Conservation (phyloP, 2,888 invertebrate species). For the Agrilus biguttatus region DNA sequence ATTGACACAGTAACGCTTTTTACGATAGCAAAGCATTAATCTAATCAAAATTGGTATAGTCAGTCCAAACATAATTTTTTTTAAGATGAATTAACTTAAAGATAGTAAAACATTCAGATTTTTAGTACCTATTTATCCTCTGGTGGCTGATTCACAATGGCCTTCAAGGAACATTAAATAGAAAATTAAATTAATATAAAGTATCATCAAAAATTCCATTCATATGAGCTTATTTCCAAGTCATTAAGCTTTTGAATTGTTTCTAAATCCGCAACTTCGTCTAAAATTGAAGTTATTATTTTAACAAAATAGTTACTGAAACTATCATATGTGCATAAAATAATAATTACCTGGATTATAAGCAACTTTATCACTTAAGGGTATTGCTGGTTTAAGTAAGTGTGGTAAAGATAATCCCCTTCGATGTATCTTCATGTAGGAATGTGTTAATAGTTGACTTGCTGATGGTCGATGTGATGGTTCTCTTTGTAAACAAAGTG, state of each 20-base stretch:
- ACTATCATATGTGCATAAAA: neutral
- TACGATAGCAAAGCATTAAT: too few relatives aligned
- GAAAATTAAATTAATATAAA: neutral
- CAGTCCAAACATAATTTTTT: too few relatives aligned
- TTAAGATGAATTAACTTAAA: too few relatives aligned
- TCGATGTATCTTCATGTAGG: conserved; percentile 59
- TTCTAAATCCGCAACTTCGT: conserved; percentile 45
- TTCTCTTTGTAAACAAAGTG: conserved; percentile 54
- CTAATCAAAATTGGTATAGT: too few relatives aligned
- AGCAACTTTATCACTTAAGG: conserved; percentile 43
- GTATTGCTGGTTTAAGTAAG: conserved; percentile 52
- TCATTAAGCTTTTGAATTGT: conserved; percentile 43
- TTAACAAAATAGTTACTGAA: neutral
- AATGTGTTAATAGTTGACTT: conserved; percentile 53
- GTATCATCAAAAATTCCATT: conserved; percentile 44
- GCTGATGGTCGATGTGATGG: conserved; percentile 56
- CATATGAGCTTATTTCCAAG: conserved; percentile 46
- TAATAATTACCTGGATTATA: conserved; percentile 35
- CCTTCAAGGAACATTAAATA: neutral
- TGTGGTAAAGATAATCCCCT: conserved; percentile 46
- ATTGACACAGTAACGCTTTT: too few relatives aligned
- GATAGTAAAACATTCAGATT: too few relatives aligned
- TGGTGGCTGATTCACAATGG: too few relatives aligned
- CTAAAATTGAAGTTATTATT: conserved; percentile 27
- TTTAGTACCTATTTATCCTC: too few relatives aligned